Conservation (phyloP, 1,140 invertebrate species). For the Ostrea edulis region DNA sequence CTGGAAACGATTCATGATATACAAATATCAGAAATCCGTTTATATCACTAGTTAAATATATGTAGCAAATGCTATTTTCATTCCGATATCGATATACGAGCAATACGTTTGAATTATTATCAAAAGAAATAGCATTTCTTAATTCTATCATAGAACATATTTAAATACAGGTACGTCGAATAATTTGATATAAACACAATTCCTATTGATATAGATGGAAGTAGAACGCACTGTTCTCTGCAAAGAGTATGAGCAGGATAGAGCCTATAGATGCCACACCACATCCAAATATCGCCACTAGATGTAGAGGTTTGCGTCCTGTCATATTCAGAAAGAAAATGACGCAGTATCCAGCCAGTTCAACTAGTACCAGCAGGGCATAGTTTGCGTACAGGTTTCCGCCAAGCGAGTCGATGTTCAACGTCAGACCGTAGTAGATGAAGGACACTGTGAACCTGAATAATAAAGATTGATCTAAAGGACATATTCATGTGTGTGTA, state of each 20-base stretch:
- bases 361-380: slow-evolving; percentile 83
- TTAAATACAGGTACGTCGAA: not conserved
- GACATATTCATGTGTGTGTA: too few species aligned
- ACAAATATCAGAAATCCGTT: too few species aligned
- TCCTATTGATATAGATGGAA: too few species aligned
- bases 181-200: too few species aligned
- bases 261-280: slow-evolving; percentile 46
- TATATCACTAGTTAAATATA: not conserved
- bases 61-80: too few species aligned
- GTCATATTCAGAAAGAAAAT: slow-evolving; percentile 49
- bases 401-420: slow-evolving; percentile 60
- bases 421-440: slow-evolving; percentile 80
- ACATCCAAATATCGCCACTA: slow-evolving; percentile 43
- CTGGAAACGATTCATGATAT: too few species aligned
- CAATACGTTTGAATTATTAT: too few species aligned
- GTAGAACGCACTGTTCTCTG: not conserved
- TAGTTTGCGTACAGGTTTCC: slow-evolving; percentile 69
- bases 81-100: too few species aligned
- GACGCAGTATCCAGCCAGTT: slow-evolving; percentile 83
- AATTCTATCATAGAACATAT: not conserved
- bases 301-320: slow-evolving; percentile 50
- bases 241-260: slow-evolving; percentile 37
- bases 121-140: too few species aligned
- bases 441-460: slow-evolving; percentile 54
- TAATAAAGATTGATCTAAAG: too few species aligned